Percentiles rank a stretch among this genome's conserved stretches.
Conservation (phyloP, 2,113 vertebrate species). For the Muntiacus reevesi region DNA sequence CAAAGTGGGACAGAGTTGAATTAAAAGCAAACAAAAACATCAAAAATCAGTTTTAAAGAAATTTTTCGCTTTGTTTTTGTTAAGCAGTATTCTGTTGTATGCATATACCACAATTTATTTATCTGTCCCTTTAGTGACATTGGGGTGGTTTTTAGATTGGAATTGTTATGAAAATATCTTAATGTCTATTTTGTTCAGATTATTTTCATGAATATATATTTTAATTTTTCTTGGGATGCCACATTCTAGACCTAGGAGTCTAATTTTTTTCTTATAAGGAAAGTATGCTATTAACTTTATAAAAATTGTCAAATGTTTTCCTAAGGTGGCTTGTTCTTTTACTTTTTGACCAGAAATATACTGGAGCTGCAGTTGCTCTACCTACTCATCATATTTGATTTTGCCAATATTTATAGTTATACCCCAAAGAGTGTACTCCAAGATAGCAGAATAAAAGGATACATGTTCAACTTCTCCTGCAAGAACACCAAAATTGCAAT, state of each 20-base stretch:
- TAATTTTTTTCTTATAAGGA: neutral
- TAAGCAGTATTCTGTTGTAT: neutral
- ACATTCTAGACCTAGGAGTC: neutral
- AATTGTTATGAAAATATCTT: neutral
- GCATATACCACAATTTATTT: neutral
- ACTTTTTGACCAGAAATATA: neutral
- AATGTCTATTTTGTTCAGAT: neutral
- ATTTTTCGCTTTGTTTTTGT: neutral
- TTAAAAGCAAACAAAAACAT: neutral
- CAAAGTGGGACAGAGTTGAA: neutral
- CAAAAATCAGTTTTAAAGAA: neutral
- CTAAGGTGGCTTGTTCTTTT: neutral
- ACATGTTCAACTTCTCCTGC: neutral
- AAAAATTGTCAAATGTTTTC: neutral
- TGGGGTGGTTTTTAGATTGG: neutral
- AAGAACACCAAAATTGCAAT: neutral
- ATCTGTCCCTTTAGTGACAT: neutral
- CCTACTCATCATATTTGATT: neutral
- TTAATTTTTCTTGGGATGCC: neutral
- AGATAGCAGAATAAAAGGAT: neutral
- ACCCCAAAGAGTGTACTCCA: neutral
- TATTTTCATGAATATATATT: neutral
- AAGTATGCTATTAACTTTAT: neutral
- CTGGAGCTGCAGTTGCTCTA: neutral
- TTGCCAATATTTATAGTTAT: neutral